These are phyloP conservation scores for Dicranocentrus wangi DNA, from an alignment of 2,888 invertebrate genomes.

Conservation along the genomic window DNA sequence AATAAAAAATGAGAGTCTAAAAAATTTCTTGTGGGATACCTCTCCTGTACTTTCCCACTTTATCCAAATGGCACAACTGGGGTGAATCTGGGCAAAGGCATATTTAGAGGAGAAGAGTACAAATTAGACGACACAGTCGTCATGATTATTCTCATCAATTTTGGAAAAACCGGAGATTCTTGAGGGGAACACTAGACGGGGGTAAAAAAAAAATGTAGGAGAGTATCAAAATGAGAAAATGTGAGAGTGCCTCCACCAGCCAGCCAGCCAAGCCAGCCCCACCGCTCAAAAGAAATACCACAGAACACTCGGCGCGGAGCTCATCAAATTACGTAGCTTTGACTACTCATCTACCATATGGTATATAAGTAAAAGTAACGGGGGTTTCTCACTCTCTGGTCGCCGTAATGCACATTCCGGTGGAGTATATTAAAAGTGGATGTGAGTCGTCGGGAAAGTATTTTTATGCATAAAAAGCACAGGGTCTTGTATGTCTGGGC, in stretches of 20 bases:
- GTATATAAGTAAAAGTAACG: too few species aligned
- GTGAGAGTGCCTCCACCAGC: background rate
- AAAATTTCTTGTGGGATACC: too few species aligned
- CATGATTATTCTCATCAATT: conserved; percentile 13
- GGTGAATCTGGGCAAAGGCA: background rate
- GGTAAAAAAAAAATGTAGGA: conserved; percentile 8
- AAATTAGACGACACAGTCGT: conserved; percentile 3
- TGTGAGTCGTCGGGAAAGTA: too few species aligned
- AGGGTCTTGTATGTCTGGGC: too few species aligned
- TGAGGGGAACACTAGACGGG: background rate
- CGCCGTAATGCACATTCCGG: too few species aligned
- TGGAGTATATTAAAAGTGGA: too few species aligned
- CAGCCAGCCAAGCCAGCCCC: background rate
- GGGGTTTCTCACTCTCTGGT: too few species aligned
- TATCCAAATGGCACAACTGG: background rate
- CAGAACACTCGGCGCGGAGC: background rate
- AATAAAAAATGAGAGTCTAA: conserved; percentile 23
- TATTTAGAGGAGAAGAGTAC: background rate
- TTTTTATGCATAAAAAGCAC: too few species aligned
- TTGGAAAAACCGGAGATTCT: background rate
- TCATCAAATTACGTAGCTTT: conserved; percentile 31
- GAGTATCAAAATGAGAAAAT: background rate
- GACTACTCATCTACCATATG: conserved; percentile 21
- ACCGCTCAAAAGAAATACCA: background rate
- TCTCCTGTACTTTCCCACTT: background rate